Conservation (phyloP, 2,113 vertebrate species). For the Perca fluviatilis region DNA sequence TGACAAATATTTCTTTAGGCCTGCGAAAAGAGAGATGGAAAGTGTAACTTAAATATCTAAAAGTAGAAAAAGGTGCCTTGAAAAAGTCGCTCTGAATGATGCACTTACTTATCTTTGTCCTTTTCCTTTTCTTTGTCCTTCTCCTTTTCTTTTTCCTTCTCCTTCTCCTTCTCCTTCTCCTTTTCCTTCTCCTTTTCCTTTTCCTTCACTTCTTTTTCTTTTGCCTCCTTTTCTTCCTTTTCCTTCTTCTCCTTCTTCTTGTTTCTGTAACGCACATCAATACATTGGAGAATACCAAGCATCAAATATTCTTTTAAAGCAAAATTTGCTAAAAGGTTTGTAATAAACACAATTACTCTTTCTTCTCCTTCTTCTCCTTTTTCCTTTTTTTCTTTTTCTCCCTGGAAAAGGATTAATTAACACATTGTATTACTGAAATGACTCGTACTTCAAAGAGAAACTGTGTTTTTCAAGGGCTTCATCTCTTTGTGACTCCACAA, state of each 20-base stretch:
- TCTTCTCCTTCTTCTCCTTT: slow-evolving; percentile 84
- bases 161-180: slow-evolving; percentile 78
- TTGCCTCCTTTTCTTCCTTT: slow-evolving; percentile 56
- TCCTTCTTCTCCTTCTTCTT: slow-evolving; percentile 68
- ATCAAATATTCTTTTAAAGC: not conserved
- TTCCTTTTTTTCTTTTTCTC: slow-evolving; percentile 65
- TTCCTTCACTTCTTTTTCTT: slow-evolving; percentile 54
- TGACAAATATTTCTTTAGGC: slow-evolving; percentile 87
- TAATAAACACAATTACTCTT: slow-evolving; percentile 67
- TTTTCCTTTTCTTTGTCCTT: slow-evolving; percentile 79
- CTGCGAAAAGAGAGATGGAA: slow-evolving; percentile 59
- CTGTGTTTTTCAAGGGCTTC: not conserved
- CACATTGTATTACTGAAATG: slow-evolving; percentile 11
- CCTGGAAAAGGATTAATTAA: slow-evolving; percentile 38
- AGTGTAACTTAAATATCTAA: slow-evolving; percentile 28
- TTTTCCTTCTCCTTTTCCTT: slow-evolving; percentile 62
- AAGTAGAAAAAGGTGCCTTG: not conserved
- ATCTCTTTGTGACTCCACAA: not conserved
- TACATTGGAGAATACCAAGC: not conserved
- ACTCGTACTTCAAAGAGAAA: slow-evolving; percentile 1
- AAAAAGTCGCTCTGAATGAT: not conserved
- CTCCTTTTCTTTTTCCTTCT: slow-evolving; percentile 68
- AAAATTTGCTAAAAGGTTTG: not conserved
- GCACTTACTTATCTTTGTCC: slow-evolving; percentile 74
- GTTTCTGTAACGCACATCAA: slow-evolving; percentile 45